phyloP scores from a whole-genome alignment of 2,888 invertebrate genomes.

The Poecilobothrus nobilitatus region DNA sequence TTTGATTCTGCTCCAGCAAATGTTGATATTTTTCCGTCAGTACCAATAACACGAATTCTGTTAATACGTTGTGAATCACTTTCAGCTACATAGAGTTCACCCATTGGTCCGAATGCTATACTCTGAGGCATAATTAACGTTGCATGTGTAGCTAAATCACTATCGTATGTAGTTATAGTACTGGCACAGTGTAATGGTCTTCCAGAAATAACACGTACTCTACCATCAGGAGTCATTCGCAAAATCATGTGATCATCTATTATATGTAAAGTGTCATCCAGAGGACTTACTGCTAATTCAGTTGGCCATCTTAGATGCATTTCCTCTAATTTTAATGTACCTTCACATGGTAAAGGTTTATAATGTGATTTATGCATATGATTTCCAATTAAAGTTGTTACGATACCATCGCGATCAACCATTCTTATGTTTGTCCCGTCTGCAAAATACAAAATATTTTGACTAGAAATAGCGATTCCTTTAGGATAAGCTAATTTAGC shows the following conservation, averaged over 20 bases:
- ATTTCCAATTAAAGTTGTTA: slow-evolving; percentile 85
- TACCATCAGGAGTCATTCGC: slow-evolving; percentile 81
- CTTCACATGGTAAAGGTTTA: slow-evolving; percentile 89
- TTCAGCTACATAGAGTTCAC: slow-evolving; percentile 89
- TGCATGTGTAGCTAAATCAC: slow-evolving; percentile 83
- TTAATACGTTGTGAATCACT: slow-evolving; percentile 93
- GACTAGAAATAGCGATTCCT: slow-evolving; percentile 87
- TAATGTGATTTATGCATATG: slow-evolving; percentile 90
- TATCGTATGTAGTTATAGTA: slow-evolving; percentile 67
- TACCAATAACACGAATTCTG: slow-evolving; percentile 79
- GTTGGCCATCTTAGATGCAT: slow-evolving; percentile 95
- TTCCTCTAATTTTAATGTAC: slow-evolving; percentile 83
- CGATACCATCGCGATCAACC: slow-evolving; percentile 86
- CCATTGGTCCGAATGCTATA: slow-evolving; percentile 85
- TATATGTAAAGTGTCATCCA: slow-evolving; percentile 90
- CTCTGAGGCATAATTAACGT: slow-evolving; percentile 89
- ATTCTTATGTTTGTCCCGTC: slow-evolving; percentile 91
- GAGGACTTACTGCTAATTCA: slow-evolving; percentile 84
- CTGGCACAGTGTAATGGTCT: slow-evolving; percentile 87
- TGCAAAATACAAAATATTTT: slow-evolving; percentile 88
- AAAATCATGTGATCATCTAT: slow-evolving; percentile 94
- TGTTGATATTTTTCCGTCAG: slow-evolving; percentile 86
- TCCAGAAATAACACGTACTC: slow-evolving; percentile 88
- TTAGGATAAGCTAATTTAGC: slow-evolving; percentile 94
- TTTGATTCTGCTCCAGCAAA: slow-evolving; percentile 91